phyloP scores from a whole-genome alignment of 1,140 invertebrate genomes.

The Magallana gigas region DNA sequence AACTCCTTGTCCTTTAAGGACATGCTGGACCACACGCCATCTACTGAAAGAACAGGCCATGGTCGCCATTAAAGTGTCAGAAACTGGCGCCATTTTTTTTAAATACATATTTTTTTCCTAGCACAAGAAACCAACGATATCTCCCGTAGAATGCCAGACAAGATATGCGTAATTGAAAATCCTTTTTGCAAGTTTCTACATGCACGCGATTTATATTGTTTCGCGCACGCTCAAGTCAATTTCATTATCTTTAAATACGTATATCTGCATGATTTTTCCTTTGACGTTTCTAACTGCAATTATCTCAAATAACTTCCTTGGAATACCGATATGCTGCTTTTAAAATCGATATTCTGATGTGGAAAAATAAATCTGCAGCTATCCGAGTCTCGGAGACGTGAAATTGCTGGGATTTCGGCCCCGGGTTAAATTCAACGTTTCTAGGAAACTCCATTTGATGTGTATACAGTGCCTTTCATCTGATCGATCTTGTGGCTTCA shows the following conservation, averaged over 20 bases:
- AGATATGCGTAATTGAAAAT: too few species aligned
- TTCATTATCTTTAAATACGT: too few species aligned
- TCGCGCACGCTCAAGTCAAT: too few species aligned
- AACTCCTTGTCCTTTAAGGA: background rate
- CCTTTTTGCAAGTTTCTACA: too few species aligned
- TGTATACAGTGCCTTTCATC: conserved; percentile 21
- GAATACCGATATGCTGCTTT: background rate
- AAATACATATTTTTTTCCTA: too few species aligned
- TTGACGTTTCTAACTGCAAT: background rate
- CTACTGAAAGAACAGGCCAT: background rate
- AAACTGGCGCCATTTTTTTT: too few species aligned
- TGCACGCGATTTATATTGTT: too few species aligned
- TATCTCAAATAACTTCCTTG: background rate
- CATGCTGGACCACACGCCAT: background rate
- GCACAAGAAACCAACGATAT: too few species aligned
- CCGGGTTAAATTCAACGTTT: background rate
- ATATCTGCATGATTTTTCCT: background rate
- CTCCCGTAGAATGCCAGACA: too few species aligned
- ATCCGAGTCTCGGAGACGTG: background rate
- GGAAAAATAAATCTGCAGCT: background rate
- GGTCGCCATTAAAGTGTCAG: too few species aligned
- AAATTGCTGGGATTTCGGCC: background rate
- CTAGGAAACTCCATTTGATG: background rate
- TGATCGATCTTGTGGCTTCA: conserved; percentile 1
- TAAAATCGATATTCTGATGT: conserved; percentile 15